Percentiles rank a stretch among this genome's conserved stretches.
These are phyloP conservation scores for Heliothis peltigera DNA, from an alignment of 2,888 invertebrate species.

Conservation along the genomic window DNA sequence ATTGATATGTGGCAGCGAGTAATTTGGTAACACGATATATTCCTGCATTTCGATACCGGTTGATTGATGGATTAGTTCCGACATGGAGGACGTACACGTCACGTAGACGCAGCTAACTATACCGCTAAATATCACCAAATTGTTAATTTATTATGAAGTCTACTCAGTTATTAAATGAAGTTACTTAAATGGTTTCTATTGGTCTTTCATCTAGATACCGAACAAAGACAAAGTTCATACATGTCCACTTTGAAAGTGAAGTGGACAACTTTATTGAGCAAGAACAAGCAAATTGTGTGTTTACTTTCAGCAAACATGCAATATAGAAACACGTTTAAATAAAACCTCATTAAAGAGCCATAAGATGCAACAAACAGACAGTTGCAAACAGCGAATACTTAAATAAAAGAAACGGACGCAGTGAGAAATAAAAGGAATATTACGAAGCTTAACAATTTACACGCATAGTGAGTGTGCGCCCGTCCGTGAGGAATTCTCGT, in stretches of 20 bases:
- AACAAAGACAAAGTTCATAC: not conserved
- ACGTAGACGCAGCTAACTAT: not conserved
- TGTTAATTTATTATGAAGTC: not conserved
- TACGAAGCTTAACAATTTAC: constrained; percentile 83
- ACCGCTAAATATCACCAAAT: too few relatives aligned
- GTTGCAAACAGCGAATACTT: constrained; percentile 71
- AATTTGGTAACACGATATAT: constrained; percentile 50
- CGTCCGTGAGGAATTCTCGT: constrained; percentile 78
- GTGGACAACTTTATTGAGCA: constrained; percentile 4
- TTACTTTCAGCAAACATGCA: constrained; percentile 8
- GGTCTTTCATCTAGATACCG: not conserved
- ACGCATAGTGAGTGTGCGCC: constrained; percentile 82
- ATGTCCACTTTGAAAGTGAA: constrained; percentile 9
- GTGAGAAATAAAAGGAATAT: constrained; percentile 69
- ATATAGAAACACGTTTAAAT: not conserved
- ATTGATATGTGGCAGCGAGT: constrained; percentile 50
- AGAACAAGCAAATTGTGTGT: not conserved
- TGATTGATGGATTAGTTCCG: constrained; percentile 24
- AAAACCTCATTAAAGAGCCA: constrained; percentile 32
- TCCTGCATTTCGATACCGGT: constrained; percentile 23
- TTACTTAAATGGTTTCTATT: not conserved
- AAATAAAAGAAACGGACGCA: constrained; percentile 69
- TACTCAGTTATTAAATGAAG: not conserved
- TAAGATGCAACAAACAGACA: constrained; percentile 55
- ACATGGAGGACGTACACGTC: not conserved